Evolutionary conservation across 37 sponge, comb jelly and placozoan species (phyloP).

Genomic region (Aplysina aerophoba): DNA sequence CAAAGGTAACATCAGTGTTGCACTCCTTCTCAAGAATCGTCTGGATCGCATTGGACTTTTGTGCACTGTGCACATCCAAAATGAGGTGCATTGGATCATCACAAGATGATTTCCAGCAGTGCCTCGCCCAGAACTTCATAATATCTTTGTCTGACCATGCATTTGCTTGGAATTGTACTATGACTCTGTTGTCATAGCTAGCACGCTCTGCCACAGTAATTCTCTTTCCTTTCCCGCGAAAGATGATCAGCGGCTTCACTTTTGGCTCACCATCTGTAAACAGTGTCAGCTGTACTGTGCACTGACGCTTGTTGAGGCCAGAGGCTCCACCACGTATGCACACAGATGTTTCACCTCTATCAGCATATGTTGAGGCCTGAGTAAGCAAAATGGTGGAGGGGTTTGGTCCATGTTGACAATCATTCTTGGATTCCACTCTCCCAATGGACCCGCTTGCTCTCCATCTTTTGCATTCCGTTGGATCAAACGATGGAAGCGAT

Average conservation of each 20-base stretch:
- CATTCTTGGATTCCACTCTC: background rate
- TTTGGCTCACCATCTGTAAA: conserved; percentile 50
- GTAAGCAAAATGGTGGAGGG: conserved; percentile 47
- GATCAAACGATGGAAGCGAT: conserved; percentile 41
- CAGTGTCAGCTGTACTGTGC: conserved; percentile 42
- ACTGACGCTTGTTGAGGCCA: conserved; percentile 51
- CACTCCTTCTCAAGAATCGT: conserved; percentile 20
- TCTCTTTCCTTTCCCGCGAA: conserved; percentile 38
- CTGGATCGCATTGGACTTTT: conserved; percentile 26
- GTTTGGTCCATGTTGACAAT: conserved; percentile 37
- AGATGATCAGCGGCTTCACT: conserved; percentile 43
- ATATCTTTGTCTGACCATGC: conserved; percentile 45
- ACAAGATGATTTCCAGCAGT: conserved; percentile 14
- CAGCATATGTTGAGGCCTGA: conserved; percentile 33
- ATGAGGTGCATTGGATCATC: conserved; percentile 13
- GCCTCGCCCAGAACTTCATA: conserved; percentile 22
- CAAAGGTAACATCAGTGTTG: conserved; percentile 18
- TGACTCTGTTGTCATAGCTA: conserved; percentile 34
- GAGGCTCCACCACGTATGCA: conserved; percentile 46
- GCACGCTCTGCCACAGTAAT: conserved; percentile 32
- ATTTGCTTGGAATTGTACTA: conserved; percentile 40
- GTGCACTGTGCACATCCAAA: conserved; percentile 43
- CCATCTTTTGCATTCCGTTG: background rate
- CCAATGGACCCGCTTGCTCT: background rate
- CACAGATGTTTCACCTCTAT: conserved; percentile 33